These are phyloP conservation scores for Scalopus aquaticus DNA, from an alignment of 2,113 vertebrate species.

Conservation along the genomic window DNA sequence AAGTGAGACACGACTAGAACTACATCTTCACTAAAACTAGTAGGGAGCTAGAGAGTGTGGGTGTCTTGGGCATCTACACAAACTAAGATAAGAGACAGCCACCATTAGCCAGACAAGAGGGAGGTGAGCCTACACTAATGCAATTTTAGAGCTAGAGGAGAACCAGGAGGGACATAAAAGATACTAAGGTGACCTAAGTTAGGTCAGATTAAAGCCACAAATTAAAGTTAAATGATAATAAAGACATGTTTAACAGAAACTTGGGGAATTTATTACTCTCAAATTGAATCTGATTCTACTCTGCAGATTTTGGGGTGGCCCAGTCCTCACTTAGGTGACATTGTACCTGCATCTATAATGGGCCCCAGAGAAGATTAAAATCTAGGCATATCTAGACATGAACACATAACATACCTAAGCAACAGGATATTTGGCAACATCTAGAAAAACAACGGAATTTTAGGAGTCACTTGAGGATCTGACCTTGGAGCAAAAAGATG, in stretches of 20 bases:
- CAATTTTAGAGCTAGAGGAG: background rate
- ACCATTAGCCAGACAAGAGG: background rate
- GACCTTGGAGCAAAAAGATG: background rate
- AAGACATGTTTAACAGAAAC: background rate
- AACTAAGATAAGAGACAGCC: background rate
- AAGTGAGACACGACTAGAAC: background rate
- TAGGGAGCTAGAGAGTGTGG: background rate
- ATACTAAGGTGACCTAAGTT: background rate
- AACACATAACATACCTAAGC: background rate
- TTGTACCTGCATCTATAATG: background rate
- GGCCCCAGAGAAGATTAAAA: background rate
- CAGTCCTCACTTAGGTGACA: background rate
- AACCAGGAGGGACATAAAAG: background rate
- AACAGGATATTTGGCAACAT: background rate
- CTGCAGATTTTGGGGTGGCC: background rate
- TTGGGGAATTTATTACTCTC: background rate
- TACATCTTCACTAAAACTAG: background rate
- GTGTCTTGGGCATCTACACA: background rate
- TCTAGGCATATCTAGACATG: background rate
- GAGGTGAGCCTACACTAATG: background rate
- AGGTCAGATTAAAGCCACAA: background rate
- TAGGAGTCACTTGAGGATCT: slow-evolving; percentile 5
- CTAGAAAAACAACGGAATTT: background rate
- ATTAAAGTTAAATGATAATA: background rate
- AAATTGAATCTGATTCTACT: background rate